Evolutionary conservation across 2,888 invertebrate genomes (phyloP).

Genomic region (Leptinotarsa juncta): DNA sequence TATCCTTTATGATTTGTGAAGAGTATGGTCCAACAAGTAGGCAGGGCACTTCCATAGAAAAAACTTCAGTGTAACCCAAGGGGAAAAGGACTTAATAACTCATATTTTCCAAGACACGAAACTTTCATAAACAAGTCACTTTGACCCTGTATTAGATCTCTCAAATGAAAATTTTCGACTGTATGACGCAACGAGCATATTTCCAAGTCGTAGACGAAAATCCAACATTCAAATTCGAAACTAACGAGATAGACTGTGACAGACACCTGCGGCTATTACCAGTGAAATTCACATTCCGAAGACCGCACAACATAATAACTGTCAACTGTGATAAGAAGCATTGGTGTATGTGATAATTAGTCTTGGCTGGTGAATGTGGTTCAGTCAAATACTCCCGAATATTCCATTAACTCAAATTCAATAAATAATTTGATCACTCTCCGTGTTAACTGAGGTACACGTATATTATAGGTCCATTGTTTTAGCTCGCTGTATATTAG

Average conservation of each 20-base stretch:
- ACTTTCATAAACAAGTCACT: too few relatives aligned
- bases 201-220: slow-evolving; percentile 60
- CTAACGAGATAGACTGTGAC: slow-evolving; percentile 50
- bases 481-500: slow-evolving; percentile 58
- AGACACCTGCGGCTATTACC: slow-evolving; percentile 36
- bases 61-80: too few relatives aligned
- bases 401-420: slow-evolving; percentile 42
- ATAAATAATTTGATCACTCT: slow-evolving; percentile 45
- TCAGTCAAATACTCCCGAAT: slow-evolving; percentile 50
- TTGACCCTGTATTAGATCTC: too few relatives aligned
- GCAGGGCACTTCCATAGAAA: too few relatives aligned
- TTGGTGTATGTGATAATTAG: slow-evolving; percentile 66
- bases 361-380: slow-evolving; percentile 60
- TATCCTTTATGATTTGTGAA: too few relatives aligned
- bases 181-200: slow-evolving; percentile 41
- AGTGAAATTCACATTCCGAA: slow-evolving; percentile 57
- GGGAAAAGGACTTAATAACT: too few relatives aligned
- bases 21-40: too few relatives aligned
- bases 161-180: too few relatives aligned
- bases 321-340: slow-evolving; percentile 66
- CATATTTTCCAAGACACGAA: too few relatives aligned
- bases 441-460: slow-evolving; percentile 57
- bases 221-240: slow-evolving; percentile 58
- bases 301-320: slow-evolving; percentile 62
- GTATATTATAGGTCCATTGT: slow-evolving; percentile 62